Percentiles rank a stretch among this genome's conserved stretches.
Conservation (phyloP, 2,797 vertebrate genomes). For the Pseudopleuronectes americanus region DNA sequence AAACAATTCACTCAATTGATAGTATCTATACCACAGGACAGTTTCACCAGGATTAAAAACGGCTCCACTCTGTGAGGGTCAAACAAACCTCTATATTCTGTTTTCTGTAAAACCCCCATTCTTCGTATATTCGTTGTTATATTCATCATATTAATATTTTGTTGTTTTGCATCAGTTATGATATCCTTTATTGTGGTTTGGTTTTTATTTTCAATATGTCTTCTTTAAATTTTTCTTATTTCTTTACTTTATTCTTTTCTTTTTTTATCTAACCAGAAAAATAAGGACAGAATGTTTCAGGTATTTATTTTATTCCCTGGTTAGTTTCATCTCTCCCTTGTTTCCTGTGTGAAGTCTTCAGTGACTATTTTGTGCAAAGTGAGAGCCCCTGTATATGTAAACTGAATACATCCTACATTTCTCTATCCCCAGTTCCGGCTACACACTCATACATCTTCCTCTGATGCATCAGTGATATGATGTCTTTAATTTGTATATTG, state of each 20-base stretch:
- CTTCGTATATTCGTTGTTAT: too few species aligned
- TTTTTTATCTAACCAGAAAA: slow-evolving; percentile 85
- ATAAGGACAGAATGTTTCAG: slow-evolving; percentile 92
- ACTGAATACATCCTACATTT: neutral
- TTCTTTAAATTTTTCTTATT: slow-evolving; percentile 62
- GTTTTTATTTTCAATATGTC: slow-evolving; percentile 28
- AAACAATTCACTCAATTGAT: slow-evolving; percentile 17
- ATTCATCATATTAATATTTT: neutral
- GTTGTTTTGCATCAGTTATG: slow-evolving; percentile 7
- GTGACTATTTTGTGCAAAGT: slow-evolving; percentile 16
- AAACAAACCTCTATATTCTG: neutral
- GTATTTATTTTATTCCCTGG: slow-evolving; percentile 80
- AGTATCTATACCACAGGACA: neutral
- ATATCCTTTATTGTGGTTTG: slow-evolving; percentile 12
- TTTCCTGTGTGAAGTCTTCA: slow-evolving; percentile 14
- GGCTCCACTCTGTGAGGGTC: neutral
- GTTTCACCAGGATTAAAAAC: neutral
- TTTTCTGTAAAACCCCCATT: slow-evolving; percentile 1
- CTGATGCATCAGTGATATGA: slow-evolving; percentile 43
- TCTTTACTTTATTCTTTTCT: slow-evolving; percentile 44
- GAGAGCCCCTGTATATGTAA: slow-evolving; percentile 21
- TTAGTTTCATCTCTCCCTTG: slow-evolving; percentile 14
- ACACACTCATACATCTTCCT: slow-evolving; percentile 15
- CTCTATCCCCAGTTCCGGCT: neutral
- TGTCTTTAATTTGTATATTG: slow-evolving; percentile 44